These are phyloP conservation scores for Anolis apletophallus DNA, from an alignment of 2,797 vertebrate species.

Conservation along the genomic window DNA sequence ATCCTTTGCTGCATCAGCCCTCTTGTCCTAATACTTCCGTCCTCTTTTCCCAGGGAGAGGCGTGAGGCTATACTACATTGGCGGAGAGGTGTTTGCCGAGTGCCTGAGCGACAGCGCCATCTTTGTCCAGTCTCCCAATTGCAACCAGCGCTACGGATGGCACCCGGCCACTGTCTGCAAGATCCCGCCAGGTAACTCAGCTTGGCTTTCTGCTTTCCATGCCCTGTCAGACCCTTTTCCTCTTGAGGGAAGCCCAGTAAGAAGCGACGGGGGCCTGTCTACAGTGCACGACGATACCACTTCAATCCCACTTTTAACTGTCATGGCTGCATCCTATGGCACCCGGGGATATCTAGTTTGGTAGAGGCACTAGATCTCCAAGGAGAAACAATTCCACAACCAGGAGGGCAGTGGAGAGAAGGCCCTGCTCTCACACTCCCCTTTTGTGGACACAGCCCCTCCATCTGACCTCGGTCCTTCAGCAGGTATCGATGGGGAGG, in stretches of 20 bases:
- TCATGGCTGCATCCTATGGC: no score
- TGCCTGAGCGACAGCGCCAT: constrained; percentile 99
- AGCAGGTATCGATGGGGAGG: no score
- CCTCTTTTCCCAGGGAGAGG: constrained; percentile 85
- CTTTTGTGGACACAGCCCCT: no score
- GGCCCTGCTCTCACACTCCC: no score
- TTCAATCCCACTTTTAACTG: no score
- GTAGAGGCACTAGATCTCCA: no score
- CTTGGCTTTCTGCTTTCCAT: background rate
- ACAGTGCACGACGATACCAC: no score
- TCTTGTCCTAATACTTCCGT: background rate
- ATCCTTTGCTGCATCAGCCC: background rate
- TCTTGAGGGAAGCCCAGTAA: background rate
- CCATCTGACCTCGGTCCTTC: no score
- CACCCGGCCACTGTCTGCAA: constrained; percentile 98
- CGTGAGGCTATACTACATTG: constrained; percentile 97
- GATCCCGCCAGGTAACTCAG: constrained; percentile 91
- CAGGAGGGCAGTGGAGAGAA: no score
- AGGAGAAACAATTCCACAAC: no score
- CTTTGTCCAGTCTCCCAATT: constrained; percentile 98
- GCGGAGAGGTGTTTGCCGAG: constrained; percentile 97
- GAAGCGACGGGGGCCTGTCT: no score
- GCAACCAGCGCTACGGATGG: constrained; percentile 98
- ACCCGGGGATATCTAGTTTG: no score
- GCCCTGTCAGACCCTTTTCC: background rate